These are phyloP conservation scores for Ictalurus furcatus DNA, from an alignment of 2,113 vertebrate species.

Conservation along the genomic window DNA sequence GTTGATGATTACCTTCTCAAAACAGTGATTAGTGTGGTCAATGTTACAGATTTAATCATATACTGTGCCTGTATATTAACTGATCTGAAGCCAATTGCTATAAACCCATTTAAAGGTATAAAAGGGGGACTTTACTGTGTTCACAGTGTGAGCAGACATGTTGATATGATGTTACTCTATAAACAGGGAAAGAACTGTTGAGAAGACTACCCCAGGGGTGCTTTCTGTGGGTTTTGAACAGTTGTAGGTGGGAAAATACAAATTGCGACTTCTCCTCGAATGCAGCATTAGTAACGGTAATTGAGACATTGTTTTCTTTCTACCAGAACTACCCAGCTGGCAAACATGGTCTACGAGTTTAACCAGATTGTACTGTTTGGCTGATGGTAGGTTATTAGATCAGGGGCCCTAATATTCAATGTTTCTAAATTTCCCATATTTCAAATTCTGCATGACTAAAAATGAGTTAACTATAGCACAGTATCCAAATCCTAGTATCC, in stretches of 20 bases:
- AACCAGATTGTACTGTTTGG: neutral
- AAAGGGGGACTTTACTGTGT: neutral
- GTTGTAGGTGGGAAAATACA: neutral
- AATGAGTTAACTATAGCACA: neutral
- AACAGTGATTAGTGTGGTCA: neutral
- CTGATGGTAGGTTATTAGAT: neutral
- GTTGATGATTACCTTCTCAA: neutral
- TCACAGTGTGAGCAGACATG: neutral
- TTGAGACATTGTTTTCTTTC: neutral
- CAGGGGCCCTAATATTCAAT: neutral
- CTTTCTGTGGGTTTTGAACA: neutral
- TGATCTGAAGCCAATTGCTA: neutral
- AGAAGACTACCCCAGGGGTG: neutral
- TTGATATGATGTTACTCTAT: neutral
- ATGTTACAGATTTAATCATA: neutral
- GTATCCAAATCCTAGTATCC: neutral
- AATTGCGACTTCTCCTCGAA: neutral
- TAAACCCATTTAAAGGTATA: neutral
- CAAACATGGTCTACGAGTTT: neutral
- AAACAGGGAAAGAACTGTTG: neutral
- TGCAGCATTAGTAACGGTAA: neutral
- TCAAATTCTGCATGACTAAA: neutral
- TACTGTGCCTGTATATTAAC: neutral
- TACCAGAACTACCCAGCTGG: neutral
- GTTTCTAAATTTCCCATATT: neutral